Percentiles rank a stretch among this genome's conserved stretches.
Conservation (phyloP, 2,797 vertebrate species). For the Galagoides demidoff region DNA sequence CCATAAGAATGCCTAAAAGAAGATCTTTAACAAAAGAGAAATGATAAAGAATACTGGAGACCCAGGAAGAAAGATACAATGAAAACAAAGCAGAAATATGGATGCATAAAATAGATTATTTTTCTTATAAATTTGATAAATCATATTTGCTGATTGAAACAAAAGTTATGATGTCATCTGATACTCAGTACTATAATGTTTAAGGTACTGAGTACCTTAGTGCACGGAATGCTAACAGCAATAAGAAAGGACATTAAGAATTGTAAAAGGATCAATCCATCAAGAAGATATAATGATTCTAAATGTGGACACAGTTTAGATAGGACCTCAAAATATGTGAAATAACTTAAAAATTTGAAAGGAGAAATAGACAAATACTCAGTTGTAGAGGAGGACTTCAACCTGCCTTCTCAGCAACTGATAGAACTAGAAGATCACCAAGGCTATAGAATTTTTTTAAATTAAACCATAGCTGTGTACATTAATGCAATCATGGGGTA, state of each 20-base stretch:
- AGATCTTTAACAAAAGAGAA: neutral
- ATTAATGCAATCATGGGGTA: no score
- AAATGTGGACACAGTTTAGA: neutral
- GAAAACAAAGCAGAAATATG: neutral
- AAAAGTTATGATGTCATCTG: neutral
- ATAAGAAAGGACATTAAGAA: neutral
- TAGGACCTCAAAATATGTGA: neutral
- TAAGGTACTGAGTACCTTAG: neutral
- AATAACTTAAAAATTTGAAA: neutral
- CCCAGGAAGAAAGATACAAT: neutral
- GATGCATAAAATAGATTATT: neutral
- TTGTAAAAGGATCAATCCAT: neutral
- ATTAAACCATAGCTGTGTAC: no score
- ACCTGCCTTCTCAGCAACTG: neutral
- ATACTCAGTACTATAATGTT: neutral
- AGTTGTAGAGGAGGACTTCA: no score
- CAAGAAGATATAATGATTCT: neutral
- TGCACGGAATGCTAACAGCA: neutral
- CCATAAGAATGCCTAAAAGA: neutral
- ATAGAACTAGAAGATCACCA: neutral
- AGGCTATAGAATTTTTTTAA: neutral
- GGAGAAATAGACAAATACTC: neutral
- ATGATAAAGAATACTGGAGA: neutral
- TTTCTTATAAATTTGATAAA: neutral
- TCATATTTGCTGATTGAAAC: neutral